Base-by-base conservation (phyloP, 2,888 invertebrate genomes). In the Eumacrocentrus americanus region DNA sequence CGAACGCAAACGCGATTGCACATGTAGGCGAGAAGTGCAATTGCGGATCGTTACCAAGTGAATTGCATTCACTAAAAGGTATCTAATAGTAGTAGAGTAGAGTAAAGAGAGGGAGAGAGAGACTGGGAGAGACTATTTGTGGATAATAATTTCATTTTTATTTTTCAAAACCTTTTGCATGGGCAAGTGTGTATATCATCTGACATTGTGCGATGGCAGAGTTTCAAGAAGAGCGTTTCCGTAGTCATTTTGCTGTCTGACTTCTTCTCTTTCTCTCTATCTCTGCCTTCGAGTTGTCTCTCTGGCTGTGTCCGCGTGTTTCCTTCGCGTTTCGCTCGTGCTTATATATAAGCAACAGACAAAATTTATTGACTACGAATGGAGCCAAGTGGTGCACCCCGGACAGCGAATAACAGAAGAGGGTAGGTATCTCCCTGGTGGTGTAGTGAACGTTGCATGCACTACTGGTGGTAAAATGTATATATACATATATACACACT, bases 311-410 rank as follows among this genome's bases (percentile, higher is more conserved):
- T 51, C 52, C 51, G 56, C 46, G 42, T 61, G 51, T 61, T 61
- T 61, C 52, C 52, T 50, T 46, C 20, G 56, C 20, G n/a, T 61
- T 57, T 52, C 57, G 46, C 29, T 20, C 35, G 50, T 29, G 44
- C 20, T n/a, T 34, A 29, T 54, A 54, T 42, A 44, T 42, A 44
- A 25, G 35, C 38, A 52, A 40, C 35, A 35, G 42, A 44, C 9
- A n/a, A 56, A 61, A 61, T 61, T 61, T 61, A 61, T 61, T 61
- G 61, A 57, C 56, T 47, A 44, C 42, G 22, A 51, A 40, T 51
- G 58, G 58, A 52, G 58, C 58, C 58, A 58, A 58, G 58, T 54
- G 53, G 54, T 54, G 38, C 54, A n/a, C 40, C 59, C n/a, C 22
- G 44, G 51, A 40, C 53, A 48, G 40, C 54, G 35, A 60, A 35